phyloP scores from a whole-genome alignment of 35 echinoderm and acorn worm species.

The Heliocidaris erythrogramma region DNA sequence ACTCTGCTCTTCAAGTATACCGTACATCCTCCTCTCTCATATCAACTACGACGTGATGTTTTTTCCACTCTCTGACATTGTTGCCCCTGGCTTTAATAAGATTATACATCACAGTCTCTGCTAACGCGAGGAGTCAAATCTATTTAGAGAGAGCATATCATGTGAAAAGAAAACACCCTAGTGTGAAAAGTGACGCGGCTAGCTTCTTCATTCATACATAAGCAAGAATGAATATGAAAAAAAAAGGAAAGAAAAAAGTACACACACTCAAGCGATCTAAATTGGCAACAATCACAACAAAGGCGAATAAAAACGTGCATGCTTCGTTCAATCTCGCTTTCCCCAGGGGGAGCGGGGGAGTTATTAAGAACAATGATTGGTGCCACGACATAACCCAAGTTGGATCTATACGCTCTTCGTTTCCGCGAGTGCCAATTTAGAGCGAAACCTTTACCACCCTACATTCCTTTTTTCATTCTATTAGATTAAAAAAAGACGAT shows the following conservation, averaged over 20 bases:
- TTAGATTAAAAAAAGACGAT: background rate
- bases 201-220: background rate
- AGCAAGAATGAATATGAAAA: background rate
- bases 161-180: background rate
- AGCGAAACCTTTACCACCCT: background rate
- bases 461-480: background rate
- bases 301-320: background rate
- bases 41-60: background rate
- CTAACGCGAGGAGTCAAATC: background rate
- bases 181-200: background rate
- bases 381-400: background rate
- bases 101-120: background rate
- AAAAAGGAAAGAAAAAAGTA: background rate
- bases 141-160: constrained; percentile 12
- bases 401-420: background rate
- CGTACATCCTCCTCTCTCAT: background rate
- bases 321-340: background rate
- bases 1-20: background rate
- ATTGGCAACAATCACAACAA: constrained; percentile 1
- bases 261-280: background rate
- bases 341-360: background rate
- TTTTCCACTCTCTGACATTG: background rate
- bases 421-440: background rate
- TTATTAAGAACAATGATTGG: background rate
- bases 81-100: constrained; percentile 1